Evolutionary conservation across 1,140 invertebrate species (phyloP).

Genomic region (Calycopis cecrops): DNA sequence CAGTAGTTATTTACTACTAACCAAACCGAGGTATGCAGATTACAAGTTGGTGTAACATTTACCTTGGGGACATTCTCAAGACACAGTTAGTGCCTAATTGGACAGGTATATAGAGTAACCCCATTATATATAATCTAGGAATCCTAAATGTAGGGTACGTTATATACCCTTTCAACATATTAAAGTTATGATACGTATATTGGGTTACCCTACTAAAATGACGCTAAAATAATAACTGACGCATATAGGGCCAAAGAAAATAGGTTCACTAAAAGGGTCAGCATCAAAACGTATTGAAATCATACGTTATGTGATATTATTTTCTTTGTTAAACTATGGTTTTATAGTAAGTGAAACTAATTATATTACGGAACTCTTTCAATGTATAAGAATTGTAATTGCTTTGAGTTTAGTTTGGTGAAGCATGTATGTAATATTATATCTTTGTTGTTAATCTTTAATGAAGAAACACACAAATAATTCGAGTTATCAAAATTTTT

Average conservation of each 20-base stretch:
- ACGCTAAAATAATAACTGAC: constrained; percentile 4
- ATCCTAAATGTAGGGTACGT: not conserved
- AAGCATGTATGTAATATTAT: too few species aligned
- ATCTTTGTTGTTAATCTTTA: too few species aligned
- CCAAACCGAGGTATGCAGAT: constrained; percentile 34
- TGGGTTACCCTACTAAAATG: constrained; percentile 4
- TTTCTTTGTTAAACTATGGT: too few species aligned
- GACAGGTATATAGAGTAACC: constrained; percentile 14
- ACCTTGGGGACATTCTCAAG: constrained; percentile 33
- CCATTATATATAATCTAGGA: not conserved
- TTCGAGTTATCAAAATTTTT: too few species aligned
- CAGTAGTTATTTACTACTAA: constrained; percentile 36
- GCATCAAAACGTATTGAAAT: too few species aligned
- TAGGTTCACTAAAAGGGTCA: not conserved
- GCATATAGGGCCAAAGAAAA: not conserved
- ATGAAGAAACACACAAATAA: too few species aligned
- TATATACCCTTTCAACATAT: constrained; percentile 9
- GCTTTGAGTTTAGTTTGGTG: too few species aligned
- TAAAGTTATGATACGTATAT: not conserved
- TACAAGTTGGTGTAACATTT: constrained; percentile 33
- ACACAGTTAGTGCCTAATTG: constrained; percentile 33
- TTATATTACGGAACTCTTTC: too few species aligned
- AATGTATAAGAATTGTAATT: too few species aligned
- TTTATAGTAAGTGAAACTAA: too few species aligned
- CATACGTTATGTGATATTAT: too few species aligned